Percentiles rank a stretch among this genome's conserved stretches.
phyloP scores from a whole-genome alignment of 1,140 invertebrate genomes.

The Papilio polyxenes region DNA sequence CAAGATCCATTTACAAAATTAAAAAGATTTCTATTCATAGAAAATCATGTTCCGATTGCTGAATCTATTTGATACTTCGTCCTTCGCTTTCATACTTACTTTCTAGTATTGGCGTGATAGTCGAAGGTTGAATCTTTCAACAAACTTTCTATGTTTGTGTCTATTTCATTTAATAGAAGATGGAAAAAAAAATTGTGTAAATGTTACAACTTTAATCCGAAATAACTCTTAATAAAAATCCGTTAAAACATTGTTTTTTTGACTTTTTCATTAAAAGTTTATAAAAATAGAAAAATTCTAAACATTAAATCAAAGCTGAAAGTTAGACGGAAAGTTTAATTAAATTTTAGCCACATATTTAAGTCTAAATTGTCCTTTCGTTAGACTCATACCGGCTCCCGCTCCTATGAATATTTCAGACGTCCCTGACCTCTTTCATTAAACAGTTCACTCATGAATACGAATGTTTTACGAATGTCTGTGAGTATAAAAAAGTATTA shows the following conservation, averaged over 20 bases:
- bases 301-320: slow-evolving; percentile 17
- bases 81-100: background rate
- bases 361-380: slow-evolving; percentile 31
- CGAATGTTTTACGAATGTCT: slow-evolving; percentile 8
- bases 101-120: background rate
- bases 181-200: no score
- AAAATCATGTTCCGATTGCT: background rate
- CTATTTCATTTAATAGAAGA: background rate
- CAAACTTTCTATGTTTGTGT: background rate
- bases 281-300: background rate
- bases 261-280: background rate
- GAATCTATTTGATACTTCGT: background rate
- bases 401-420: slow-evolving; percentile 31
- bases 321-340: slow-evolving; percentile 12
- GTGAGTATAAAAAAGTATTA: slow-evolving; percentile 11
- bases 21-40: background rate
- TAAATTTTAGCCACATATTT: slow-evolving; percentile 32
- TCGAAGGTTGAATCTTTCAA: background rate
- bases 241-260: background rate
- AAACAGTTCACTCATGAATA: slow-evolving; percentile 12
- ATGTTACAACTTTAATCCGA: background rate
- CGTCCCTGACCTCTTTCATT: slow-evolving; percentile 33
- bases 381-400: background rate
- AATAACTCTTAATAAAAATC: background rate
- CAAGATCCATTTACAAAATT: slow-evolving; percentile 17